Conservation (phyloP, 2,113 vertebrate genomes). For the Rynchops niger region DNA sequence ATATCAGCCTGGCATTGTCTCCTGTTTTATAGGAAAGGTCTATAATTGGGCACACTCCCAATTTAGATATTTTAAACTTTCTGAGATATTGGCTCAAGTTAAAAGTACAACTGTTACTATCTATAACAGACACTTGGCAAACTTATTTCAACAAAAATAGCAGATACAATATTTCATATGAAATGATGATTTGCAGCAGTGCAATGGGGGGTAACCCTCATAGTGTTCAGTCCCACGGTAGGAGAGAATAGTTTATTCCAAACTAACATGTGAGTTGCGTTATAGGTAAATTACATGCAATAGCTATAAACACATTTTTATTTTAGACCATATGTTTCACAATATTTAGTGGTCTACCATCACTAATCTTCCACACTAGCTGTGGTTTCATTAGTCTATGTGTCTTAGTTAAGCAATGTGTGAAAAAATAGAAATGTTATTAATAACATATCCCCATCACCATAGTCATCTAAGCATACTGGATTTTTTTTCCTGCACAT, state of each 20-base stretch:
- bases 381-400: neutral
- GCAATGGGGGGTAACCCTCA: neutral
- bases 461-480: rapidly evolving
- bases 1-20: slow-evolving; percentile 5
- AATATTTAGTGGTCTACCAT: neutral
- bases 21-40: neutral
- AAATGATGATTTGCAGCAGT: neutral
- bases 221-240: neutral
- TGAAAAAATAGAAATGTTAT: neutral
- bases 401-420: neutral
- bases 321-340: neutral
- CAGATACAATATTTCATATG: neutral
- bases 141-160: slow-evolving; percentile 12
- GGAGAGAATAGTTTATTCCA: neutral
- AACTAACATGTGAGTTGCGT: neutral
- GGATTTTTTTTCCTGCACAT: neutral
- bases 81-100: neutral
- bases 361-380: neutral
- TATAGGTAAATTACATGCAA: neutral
- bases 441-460: neutral
- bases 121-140: neutral
- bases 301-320: neutral
- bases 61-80: slow-evolving; percentile 27
- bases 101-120: slow-evolving; percentile 10
- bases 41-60: slow-evolving; percentile 3